Conservation (phyloP, 2,888 invertebrate genomes). For the Brachylomia viminalis region DNA sequence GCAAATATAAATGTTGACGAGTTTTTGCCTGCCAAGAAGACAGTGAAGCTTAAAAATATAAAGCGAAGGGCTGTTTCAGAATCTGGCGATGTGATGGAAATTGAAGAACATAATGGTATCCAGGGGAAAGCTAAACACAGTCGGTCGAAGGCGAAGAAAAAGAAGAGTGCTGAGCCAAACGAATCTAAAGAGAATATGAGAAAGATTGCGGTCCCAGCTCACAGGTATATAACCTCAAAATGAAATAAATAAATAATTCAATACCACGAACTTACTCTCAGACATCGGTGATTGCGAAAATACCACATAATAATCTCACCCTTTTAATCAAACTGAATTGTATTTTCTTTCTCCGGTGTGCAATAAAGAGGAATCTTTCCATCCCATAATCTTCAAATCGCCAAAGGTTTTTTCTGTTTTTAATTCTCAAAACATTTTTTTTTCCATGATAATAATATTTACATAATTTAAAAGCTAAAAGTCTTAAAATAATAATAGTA, state of each 20-base stretch:
- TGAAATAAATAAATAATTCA: slow-evolving; percentile 6
- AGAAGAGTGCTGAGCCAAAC: slow-evolving; percentile 83
- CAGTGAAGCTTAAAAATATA: slow-evolving; percentile 86
- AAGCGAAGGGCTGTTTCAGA: slow-evolving; percentile 88
- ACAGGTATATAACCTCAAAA: slow-evolving; percentile 90
- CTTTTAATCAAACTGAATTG: background rate
- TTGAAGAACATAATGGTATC: slow-evolving; percentile 92
- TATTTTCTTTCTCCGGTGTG: background rate
- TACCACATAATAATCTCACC: background rate
- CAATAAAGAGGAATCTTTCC: background rate
- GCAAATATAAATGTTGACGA: slow-evolving; percentile 89
- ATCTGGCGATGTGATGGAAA: slow-evolving; percentile 91
- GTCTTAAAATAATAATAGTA: background rate
- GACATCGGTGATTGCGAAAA: background rate
- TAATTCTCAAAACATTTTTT: background rate
- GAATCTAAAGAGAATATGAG: slow-evolving; percentile 91
- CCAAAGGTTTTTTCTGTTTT: background rate
- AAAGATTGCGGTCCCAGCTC: slow-evolving; percentile 97
- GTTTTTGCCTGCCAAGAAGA: slow-evolving; percentile 89
- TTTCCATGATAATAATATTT: background rate
- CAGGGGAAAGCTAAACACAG: slow-evolving; percentile 82
- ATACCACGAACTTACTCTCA: background rate
- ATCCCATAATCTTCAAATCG: background rate
- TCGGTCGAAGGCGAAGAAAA: slow-evolving; percentile 85
- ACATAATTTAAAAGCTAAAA: background rate